Evolutionary conservation across 1,140 invertebrate genomes (phyloP), one percentile per base, ranked within the genome.

Genomic region (Drosophila sproati): DNA sequence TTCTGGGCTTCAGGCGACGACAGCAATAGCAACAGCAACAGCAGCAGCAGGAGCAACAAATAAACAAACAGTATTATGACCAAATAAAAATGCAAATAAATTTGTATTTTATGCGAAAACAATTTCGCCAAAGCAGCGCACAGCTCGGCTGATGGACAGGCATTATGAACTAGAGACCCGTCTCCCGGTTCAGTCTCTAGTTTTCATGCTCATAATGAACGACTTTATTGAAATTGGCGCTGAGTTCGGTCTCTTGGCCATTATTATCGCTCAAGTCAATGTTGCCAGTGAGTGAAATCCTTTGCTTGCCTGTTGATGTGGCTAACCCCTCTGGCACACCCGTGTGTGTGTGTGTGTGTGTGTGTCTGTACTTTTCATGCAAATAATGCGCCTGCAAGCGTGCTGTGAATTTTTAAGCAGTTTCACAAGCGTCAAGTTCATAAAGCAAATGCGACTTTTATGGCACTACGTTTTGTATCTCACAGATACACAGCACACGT

Each of bases 1-100:
- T 82, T 86, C 61, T 73, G 79, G 61, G 78, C 70, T 60, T 35
- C 29, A 55, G 67, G 67, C 67, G 67, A 56, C 50, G 57, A 70
- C 67, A 69, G 12, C 61, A 76, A 47, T 32, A 60, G 48, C 61
- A 76, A 47, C 35, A 60, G 48, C 79, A 78, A 75, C 37, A 45
- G 52, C 35, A 45, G 45, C 61, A 76, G 71, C 52, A 29, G 20
- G 37, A 78, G 47, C 43, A 60, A 73, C 79, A 83, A 89, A 87
- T 87, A 87, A 87, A 87, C 83, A 88, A 89, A 87, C 80, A 83
- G 82, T 89, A 83, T 87, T 87, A 87, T 83, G 83, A 48, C 70
- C 83, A 83, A 87, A 87, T 87, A 87, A 87, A 87, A 87, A 87
- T 87, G 83, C 85, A 87, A 87, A 87, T 87, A 87, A 87, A 87